These are phyloP conservation scores for Mya arenaria DNA, from an alignment of 1,140 invertebrate species.

Conservation along the genomic window DNA sequence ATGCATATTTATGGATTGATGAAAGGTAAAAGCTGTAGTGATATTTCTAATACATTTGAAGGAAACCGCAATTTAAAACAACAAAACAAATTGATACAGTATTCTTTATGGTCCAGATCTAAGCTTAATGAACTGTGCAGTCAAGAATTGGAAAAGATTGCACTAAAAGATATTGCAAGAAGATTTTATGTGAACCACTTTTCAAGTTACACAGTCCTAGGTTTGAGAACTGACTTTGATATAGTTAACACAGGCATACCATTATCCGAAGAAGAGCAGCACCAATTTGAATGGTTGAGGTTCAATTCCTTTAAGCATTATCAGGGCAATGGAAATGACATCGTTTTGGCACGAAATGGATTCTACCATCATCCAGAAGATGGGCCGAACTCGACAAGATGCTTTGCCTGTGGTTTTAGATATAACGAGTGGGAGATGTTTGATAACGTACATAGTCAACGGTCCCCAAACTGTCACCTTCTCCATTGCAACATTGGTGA, in stretches of 20 bases:
- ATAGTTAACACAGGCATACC: neutral
- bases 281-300: neutral
- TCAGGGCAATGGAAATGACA: neutral
- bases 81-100: no score
- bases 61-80: no score
- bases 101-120: no score
- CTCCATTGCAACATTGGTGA: neutral
- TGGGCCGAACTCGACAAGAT: neutral
- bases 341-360: neutral
- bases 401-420: neutral
- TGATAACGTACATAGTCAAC: slow-evolving; percentile 12
- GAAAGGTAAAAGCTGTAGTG: no score
- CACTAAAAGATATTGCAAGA: no score
- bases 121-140: no score
- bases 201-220: no score
- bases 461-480: slow-evolving; percentile 28
- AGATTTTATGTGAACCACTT: no score
- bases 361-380: neutral
- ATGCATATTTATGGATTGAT: no score
- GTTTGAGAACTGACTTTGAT: neutral
- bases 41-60: no score
- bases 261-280: neutral
- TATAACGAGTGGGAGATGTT: slow-evolving; percentile 10
- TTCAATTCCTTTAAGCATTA: neutral
- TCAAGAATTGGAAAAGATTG: no score